Percentiles rank a stretch among this genome's conserved stretches.
Evolutionary conservation across 2,797 vertebrate species (phyloP).

Genomic region (Ataeniobius toweri): DNA sequence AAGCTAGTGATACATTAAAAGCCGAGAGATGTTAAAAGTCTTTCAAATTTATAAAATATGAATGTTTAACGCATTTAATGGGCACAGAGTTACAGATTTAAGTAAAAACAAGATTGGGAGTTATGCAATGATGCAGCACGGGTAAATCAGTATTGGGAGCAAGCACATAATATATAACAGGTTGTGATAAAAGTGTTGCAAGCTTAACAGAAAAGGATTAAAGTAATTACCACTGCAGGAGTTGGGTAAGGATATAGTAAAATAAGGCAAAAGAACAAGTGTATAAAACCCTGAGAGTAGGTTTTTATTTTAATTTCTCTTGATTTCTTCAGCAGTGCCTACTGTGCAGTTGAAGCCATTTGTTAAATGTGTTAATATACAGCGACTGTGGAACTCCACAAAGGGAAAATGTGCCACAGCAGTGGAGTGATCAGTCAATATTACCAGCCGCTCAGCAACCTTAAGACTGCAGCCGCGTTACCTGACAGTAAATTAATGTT

Average conservation of each 20-base stretch:
- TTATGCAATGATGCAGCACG: slow-evolving; percentile 22
- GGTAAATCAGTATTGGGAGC: slow-evolving; percentile 3
- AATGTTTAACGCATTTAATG: neutral
- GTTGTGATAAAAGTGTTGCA: slow-evolving; percentile 15
- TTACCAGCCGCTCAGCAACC: slow-evolving; percentile 22
- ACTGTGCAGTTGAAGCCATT: slow-evolving; percentile 43
- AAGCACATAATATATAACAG: slow-evolving; percentile 1
- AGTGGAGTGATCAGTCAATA: slow-evolving; percentile 35
- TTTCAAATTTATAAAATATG: neutral
- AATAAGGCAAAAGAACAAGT: slow-evolving; percentile 23
- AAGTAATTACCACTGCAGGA: neutral
- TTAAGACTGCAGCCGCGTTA: slow-evolving; percentile 27
- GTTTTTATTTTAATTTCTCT: slow-evolving; percentile 44
- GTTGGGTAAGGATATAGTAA: neutral
- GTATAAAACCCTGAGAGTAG: slow-evolving; percentile 26
- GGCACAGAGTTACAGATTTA: slow-evolving; percentile 8
- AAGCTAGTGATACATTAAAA: slow-evolving; percentile 12
- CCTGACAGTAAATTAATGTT: slow-evolving; percentile 28
- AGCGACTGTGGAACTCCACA: slow-evolving; percentile 29
- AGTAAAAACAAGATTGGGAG: slow-evolving; percentile 14
- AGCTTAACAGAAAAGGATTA: neutral
- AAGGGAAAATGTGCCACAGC: slow-evolving; percentile 21
- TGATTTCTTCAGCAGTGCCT: slow-evolving; percentile 30
- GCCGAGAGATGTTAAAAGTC: slow-evolving; percentile 1
- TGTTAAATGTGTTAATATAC: slow-evolving; percentile 55